Evolutionary conservation across 2,888 invertebrate species (phyloP).

Genomic region (Melipona beecheii): DNA sequence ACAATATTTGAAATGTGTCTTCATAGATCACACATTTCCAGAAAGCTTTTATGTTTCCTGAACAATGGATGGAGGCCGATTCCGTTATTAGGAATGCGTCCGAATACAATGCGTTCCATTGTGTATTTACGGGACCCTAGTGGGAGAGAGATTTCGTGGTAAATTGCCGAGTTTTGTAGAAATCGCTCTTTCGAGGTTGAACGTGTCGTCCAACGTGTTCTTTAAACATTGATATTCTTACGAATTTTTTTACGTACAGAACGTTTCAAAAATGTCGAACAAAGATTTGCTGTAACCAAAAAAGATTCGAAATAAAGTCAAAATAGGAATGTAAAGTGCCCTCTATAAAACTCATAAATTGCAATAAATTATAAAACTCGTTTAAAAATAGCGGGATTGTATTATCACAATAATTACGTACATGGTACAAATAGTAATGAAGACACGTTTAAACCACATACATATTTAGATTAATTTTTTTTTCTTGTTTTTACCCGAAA

Average conservation of each 20-base stretch:
- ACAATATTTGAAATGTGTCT: slow-evolving; percentile 4
- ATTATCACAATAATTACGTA: neutral
- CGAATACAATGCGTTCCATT: slow-evolving; percentile 71
- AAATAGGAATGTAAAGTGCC: neutral
- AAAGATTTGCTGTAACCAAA: neutral
- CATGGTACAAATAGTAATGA: neutral
- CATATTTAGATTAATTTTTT: neutral
- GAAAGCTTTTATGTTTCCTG: slow-evolving; percentile 72
- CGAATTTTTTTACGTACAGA: neutral
- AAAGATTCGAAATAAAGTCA: neutral
- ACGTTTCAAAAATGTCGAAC: neutral
- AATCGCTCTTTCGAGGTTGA: slow-evolving; percentile 29
- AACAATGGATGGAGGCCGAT: slow-evolving; percentile 69
- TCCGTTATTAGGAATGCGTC: slow-evolving; percentile 68
- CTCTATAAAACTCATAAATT: neutral
- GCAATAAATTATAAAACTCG: neutral
- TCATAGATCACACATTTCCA: slow-evolving; percentile 51
- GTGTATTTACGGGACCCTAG: slow-evolving; percentile 58
- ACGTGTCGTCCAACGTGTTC: neutral
- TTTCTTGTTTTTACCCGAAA: neutral
- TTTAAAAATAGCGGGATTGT: neutral
- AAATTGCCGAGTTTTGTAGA: slow-evolving; percentile 41
- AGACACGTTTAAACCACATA: neutral
- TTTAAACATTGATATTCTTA: slow-evolving; percentile 12
- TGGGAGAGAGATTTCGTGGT: slow-evolving; percentile 50